Conservation (phyloP, 1,140 invertebrate species). For the Rhizoglyphus robini region DNA sequence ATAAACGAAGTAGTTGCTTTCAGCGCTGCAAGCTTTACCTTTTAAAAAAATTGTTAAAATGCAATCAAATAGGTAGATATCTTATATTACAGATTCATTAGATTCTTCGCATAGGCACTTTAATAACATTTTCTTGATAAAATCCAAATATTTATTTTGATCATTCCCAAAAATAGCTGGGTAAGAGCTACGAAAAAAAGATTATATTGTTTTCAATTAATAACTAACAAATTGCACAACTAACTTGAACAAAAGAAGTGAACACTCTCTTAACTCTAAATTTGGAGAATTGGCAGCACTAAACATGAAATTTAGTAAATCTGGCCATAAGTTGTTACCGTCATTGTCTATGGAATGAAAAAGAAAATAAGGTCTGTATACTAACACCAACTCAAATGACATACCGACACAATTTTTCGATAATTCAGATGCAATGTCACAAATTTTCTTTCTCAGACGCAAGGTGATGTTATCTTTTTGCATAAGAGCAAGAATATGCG, state of each 20-base stretch:
- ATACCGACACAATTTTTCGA: conserved; percentile 72
- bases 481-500: conserved; percentile 66
- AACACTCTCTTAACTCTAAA: conserved; percentile 73
- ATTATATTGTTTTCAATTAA: background rate
- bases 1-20: conserved; percentile 64
- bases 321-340: conserved; percentile 91
- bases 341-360: conserved; percentile 56
- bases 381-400: background rate
- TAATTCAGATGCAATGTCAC: conserved; percentile 85
- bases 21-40: conserved; percentile 38
- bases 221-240: too few relatives aligned
- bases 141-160: conserved; percentile 71
- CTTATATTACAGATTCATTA: conserved; percentile 45
- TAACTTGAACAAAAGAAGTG: conserved; percentile 83
- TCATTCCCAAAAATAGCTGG: conserved; percentile 94
- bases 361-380: background rate
- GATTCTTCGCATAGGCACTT: conserved; percentile 56
- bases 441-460: conserved; percentile 70
- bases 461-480: conserved; percentile 54
- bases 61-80: conserved; percentile 6
- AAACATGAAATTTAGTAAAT: conserved; percentile 90
- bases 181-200: conserved; percentile 50
- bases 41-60: conserved; percentile 4
- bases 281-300: conserved; percentile 72
- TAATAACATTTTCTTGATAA: conserved; percentile 87